These are phyloP conservation scores for Trissolcus brochymenae DNA, from an alignment of 2,888 invertebrate species.

Conservation along the genomic window DNA sequence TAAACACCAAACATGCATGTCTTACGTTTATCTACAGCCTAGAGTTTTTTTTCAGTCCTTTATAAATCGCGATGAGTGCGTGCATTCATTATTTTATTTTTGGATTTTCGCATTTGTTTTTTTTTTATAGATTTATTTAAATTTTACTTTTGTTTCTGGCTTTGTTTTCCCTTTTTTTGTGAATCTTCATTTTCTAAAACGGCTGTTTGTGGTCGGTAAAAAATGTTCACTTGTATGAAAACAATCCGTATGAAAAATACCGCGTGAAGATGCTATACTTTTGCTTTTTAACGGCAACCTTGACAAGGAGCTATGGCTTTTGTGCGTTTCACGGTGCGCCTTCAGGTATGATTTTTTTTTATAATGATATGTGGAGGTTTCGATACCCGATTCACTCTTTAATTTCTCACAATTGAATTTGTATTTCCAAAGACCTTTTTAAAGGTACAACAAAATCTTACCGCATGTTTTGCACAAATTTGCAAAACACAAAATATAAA, in stretches of 20 bases:
- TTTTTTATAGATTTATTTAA: conserved; percentile 50
- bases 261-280: conserved; percentile 29
- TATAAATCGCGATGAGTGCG: conserved; percentile 67
- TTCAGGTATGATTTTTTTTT: not conserved
- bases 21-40: conserved; percentile 76
- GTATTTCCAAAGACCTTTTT: not conserved
- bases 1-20: conserved; percentile 76
- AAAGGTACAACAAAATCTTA: not conserved
- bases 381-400: too few species aligned
- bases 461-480: too few species aligned
- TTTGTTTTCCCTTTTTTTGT: conserved; percentile 21
- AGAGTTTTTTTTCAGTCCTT: conserved; percentile 73
- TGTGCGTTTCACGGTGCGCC: conserved; percentile 13
- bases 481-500: too few species aligned
- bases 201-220: conserved; percentile 30
- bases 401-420: too few species aligned
- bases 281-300: conserved; percentile 43
- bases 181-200: conserved; percentile 32
- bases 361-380: conserved; percentile 2
- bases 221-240: conserved; percentile 6
- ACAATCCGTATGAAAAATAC: conserved; percentile 40
- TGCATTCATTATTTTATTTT: conserved; percentile 53
- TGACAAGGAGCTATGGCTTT: conserved; percentile 40
- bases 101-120: conserved; percentile 26
- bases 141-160: conserved; percentile 34